Evolutionary conservation across 2,888 invertebrate species (phyloP).

Genomic region (Leptinotarsa peninsularis): DNA sequence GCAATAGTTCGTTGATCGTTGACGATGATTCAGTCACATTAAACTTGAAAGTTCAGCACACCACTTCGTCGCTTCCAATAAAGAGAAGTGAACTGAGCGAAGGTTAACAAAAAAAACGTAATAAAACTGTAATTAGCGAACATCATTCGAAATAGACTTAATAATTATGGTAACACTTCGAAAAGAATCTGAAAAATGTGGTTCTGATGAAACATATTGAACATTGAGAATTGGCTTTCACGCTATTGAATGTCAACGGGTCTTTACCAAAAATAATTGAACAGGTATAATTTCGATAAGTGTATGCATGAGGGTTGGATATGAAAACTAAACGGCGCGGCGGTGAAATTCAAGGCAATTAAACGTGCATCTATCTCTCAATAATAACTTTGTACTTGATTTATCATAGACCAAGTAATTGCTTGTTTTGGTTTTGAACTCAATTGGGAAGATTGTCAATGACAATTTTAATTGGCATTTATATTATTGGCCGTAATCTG

Average conservation of each 20-base stretch:
- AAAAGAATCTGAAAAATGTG: background rate
- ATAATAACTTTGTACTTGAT: background rate
- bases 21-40: too few relatives aligned
- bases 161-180: too few relatives aligned
- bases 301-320: too few relatives aligned
- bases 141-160: too few relatives aligned
- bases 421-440: slow-evolving; percentile 15
- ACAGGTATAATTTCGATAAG: background rate
- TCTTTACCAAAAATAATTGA: background rate
- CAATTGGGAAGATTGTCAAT: slow-evolving; percentile 15
- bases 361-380: background rate
- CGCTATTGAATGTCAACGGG: background rate
- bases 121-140: too few relatives aligned
- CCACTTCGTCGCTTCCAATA: too few relatives aligned
- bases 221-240: background rate
- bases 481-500: background rate
- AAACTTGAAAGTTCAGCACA: too few relatives aligned
- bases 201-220: background rate
- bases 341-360: background rate
- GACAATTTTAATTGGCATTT: slow-evolving; percentile 19
- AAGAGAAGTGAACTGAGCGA: too few relatives aligned
- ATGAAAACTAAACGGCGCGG: background rate
- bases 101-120: too few relatives aligned
- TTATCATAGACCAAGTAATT: background rate
- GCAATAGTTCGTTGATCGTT: too few relatives aligned